Conservation (phyloP, 1,140 invertebrate species). For the Drosophila rufa region DNA sequence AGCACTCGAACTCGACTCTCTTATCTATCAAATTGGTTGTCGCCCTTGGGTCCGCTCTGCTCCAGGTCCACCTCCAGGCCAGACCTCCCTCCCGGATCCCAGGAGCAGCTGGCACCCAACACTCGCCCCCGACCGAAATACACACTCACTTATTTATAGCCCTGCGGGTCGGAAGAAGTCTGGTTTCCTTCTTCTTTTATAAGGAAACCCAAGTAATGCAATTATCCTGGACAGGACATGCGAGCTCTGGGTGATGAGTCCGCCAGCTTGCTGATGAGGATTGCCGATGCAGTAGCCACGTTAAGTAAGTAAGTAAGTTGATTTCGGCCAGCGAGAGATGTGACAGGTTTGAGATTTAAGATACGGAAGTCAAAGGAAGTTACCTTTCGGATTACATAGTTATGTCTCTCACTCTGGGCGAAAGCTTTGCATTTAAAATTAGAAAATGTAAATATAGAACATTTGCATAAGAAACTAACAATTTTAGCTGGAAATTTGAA, state of each 20-base stretch:
- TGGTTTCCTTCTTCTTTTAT: slow-evolving; percentile 35
- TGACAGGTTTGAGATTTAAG: slow-evolving; percentile 19
- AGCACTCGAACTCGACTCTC: slow-evolving; percentile 47
- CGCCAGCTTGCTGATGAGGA: slow-evolving; percentile 23
- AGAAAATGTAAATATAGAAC: slow-evolving; percentile 10
- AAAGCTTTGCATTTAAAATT: slow-evolving; percentile 30
- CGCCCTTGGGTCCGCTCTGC: slow-evolving; percentile 44
- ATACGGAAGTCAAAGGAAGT: slow-evolving; percentile 17
- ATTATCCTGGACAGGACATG: slow-evolving; percentile 62
- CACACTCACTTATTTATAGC: slow-evolving; percentile 74
- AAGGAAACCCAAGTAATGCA: slow-evolving; percentile 70
- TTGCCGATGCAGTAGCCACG: slow-evolving; percentile 19
- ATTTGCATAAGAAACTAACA: slow-evolving; percentile 16
- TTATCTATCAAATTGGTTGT: slow-evolving; percentile 79
- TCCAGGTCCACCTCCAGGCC: too few species aligned
- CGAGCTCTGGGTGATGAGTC: slow-evolving; percentile 25
- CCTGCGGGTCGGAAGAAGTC: slow-evolving; percentile 71
- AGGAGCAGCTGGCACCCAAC: slow-evolving; percentile 26
- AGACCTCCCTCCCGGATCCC: not conserved
- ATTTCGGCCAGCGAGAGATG: slow-evolving; percentile 6
- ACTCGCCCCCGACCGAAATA: slow-evolving; percentile 20
- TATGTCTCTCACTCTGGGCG: not conserved
- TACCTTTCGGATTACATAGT: not conserved
- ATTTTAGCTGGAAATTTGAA: not conserved
- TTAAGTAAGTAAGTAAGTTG: slow-evolving; percentile 24